A percentile compares a stretch with the other conserved stretches of the same genome.
These are phyloP conservation scores for Mugil cephalus DNA, from an alignment of 2,113 vertebrate genomes.

Conservation along the genomic window DNA sequence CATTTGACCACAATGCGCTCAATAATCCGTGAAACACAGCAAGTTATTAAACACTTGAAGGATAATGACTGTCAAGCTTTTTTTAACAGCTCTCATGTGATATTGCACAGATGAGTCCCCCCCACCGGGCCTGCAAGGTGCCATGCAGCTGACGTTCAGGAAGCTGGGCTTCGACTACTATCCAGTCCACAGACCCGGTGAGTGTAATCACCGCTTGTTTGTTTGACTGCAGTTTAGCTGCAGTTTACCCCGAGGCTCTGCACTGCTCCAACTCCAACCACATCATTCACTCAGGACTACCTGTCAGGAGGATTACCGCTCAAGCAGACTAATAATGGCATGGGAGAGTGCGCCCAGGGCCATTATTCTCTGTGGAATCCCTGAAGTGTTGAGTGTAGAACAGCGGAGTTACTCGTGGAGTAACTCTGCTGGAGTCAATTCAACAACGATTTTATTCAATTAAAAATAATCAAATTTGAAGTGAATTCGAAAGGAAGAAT, in stretches of 20 bases:
- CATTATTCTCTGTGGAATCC: conserved; percentile 50
- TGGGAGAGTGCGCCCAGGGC: conserved; percentile 26
- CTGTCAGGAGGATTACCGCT: conserved; percentile 53
- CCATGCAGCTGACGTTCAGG: conserved; percentile 96
- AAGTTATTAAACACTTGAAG: conserved; percentile 7
- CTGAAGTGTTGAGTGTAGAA: conserved; percentile 40
- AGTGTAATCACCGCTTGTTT: conserved; percentile 41
- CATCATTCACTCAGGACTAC: conserved; percentile 46
- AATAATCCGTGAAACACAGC: background rate
- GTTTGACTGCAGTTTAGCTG: conserved; percentile 8
- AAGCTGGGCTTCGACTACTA: conserved; percentile 97
- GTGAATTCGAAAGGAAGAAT: background rate
- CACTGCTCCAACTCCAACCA: conserved; percentile 25
- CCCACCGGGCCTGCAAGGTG: conserved; percentile 90
- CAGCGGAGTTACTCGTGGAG: conserved; percentile 10
- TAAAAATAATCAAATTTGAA: conserved; percentile 11
- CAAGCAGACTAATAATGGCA: conserved; percentile 67
- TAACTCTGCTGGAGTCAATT: too few relatives aligned
- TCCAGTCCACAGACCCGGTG: conserved; percentile 95
- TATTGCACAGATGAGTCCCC: conserved; percentile 82
- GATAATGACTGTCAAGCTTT: background rate
- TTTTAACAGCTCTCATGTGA: conserved; percentile 26
- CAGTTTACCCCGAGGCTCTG: conserved; percentile 25
- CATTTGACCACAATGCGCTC: background rate
- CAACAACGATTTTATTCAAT: background rate